phyloP scores from a whole-genome alignment of 2,113 vertebrate species.

The Dipodomys merriami region DNA sequence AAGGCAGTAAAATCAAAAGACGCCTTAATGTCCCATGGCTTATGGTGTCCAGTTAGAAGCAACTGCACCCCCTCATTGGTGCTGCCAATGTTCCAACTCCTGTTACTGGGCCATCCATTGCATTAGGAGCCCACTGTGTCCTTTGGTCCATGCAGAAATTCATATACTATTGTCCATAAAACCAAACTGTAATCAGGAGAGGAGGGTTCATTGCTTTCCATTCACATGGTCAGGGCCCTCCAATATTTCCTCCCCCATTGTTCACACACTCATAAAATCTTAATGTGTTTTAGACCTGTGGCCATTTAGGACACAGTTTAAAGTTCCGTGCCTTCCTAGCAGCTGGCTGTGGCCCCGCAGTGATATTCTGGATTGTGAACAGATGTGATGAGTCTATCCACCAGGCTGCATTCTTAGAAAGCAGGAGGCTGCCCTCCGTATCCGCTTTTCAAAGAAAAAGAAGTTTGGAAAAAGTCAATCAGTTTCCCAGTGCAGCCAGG shows the following conservation, averaged over 20 bases:
- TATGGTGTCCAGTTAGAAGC: too few species aligned
- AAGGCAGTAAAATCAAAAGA: background rate
- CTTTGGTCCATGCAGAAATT: background rate
- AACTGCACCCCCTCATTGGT: too few species aligned
- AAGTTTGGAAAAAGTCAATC: background rate
- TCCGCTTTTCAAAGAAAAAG: background rate
- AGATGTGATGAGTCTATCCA: background rate
- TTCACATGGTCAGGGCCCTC: background rate
- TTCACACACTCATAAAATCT: background rate
- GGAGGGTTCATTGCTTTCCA: background rate
- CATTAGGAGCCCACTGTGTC: background rate
- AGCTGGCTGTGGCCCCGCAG: background rate
- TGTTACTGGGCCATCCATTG: background rate
- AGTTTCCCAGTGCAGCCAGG: background rate
- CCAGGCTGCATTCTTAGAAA: background rate
- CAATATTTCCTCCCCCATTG: background rate
- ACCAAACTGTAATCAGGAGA: background rate
- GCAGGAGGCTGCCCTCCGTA: background rate
- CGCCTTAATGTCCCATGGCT: too few species aligned
- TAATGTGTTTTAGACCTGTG: background rate
- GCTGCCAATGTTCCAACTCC: too few species aligned
- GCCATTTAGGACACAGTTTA: background rate
- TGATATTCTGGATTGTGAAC: background rate
- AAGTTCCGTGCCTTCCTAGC: background rate
- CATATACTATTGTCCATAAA: background rate